Percentiles rank a stretch among this genome's conserved stretches.
Conservation (phyloP, 2,797 vertebrate genomes). For the Gymnocypris eckloni region DNA sequence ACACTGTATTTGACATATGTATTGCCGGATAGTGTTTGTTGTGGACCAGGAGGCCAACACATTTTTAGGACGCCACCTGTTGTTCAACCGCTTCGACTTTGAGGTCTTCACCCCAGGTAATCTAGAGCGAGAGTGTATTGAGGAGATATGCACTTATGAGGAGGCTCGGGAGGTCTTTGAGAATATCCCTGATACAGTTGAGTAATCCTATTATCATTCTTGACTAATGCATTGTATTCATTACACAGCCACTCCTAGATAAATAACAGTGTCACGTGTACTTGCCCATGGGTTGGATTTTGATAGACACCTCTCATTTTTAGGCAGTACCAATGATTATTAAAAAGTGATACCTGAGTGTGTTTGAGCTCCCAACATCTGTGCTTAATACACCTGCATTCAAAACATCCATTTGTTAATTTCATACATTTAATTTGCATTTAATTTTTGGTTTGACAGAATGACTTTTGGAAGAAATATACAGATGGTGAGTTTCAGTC, state of each 20-base stretch:
- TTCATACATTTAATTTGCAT: background rate
- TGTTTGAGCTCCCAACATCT: background rate
- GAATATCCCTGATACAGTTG: slow-evolving; percentile 85
- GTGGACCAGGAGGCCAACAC: slow-evolving; percentile 83
- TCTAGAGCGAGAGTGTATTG: slow-evolving; percentile 91
- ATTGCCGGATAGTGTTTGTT: slow-evolving; percentile 82
- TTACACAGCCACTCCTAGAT: slow-evolving; percentile 12
- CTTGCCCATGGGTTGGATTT: slow-evolving; percentile 42
- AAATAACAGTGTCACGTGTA: background rate
- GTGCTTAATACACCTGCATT: background rate
- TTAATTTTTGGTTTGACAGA: slow-evolving; percentile 68
- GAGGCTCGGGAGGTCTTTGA: slow-evolving; percentile 94
- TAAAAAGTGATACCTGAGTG: background rate
- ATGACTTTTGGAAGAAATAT: slow-evolving; percentile 88
- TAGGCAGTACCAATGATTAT: background rate
- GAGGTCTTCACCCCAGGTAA: slow-evolving; percentile 89
- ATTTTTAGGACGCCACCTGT: slow-evolving; percentile 88
- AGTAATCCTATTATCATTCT: slow-evolving; percentile 58
- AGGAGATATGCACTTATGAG: slow-evolving; percentile 92
- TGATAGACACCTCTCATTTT: background rate
- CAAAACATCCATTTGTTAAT: slow-evolving; percentile 2
- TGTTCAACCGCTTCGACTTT: slow-evolving; percentile 93
- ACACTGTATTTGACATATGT: background rate
- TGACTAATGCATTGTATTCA: background rate
- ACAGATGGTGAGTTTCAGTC: slow-evolving; percentile 70